Evolutionary conservation across 2,888 invertebrate genomes (phyloP), one percentile per base, ranked within the genome.

Genomic region (Parasteatoda lunata): DNA sequence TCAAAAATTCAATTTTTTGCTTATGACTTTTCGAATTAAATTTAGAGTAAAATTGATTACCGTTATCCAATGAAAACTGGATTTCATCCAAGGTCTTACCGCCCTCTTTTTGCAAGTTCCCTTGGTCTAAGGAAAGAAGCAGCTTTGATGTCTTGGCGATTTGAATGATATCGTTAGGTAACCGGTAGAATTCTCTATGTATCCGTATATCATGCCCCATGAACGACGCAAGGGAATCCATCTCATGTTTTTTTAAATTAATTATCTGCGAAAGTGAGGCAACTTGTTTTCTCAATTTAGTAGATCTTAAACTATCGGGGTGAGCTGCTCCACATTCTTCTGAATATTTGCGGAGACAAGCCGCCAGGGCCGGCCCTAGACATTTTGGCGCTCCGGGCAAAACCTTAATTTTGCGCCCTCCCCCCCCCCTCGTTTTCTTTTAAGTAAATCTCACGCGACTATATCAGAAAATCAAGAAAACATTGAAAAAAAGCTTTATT

Each of bases 201-300:
- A 71, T 71, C 11, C 71, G 9, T 4, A 71, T 51, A 71, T 71
- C 71, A 7, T 71, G 71, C n/a, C 51, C 71, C 71, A 71, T 49
- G 51, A 71, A 71, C 0, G 3, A 3, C 3, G 71, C 71, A 5
- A 71, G 49, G 1, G 71, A 49, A 8, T 71, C 71, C 8, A 71
- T 4, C 7, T 71, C 71, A 71, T 71, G 48, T 13, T 71, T 51
- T 51, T 71, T 15, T 7, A 52, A 51, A 51, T 71, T 71, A 5
- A 71, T 6, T n/a, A 71, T 15, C 51, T 71, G 71, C 8, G 71
- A 71, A 4, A 71, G 15, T 11, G 71, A 13, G 4, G 71, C 51
- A 4, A 71, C 51, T 3, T 71, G 71, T 45, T 71, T 49, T 51
- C 71, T 0, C 0, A 71, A n/a, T 71, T 71, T 5, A 11, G 71